Conservation (phyloP, 2,888 invertebrate species). For the Dorcus parallelipipedus region DNA sequence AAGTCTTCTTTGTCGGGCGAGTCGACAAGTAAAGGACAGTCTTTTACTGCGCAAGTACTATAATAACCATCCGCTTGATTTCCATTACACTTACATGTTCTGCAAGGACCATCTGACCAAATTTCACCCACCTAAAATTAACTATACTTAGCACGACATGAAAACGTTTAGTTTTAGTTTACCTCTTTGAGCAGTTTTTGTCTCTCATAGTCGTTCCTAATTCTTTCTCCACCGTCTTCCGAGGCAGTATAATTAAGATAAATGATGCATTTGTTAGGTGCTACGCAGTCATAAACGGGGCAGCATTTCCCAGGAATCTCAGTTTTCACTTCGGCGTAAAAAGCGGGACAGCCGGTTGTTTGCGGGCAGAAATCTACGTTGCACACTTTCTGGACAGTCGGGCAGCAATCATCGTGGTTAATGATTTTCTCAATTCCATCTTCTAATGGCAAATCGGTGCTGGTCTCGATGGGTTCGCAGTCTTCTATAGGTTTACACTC, state of each 20-base stretch:
- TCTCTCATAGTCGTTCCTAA: constrained; percentile 42
- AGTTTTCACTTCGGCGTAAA: constrained; percentile 49
- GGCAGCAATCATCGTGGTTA: constrained; percentile 71
- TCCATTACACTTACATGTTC: constrained; percentile 58
- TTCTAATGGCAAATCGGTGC: constrained; percentile 48
- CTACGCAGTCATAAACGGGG: constrained; percentile 60
- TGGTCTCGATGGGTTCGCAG: constrained; percentile 56
- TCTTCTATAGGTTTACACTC: constrained; percentile 72
- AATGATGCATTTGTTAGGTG: constrained; percentile 66
- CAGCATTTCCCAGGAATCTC: constrained; percentile 57
- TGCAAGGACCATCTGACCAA: constrained; percentile 72
- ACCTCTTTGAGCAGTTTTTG: constrained; percentile 57
- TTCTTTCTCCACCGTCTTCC: constrained; percentile 55
- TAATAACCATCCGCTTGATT: constrained; percentile 38
- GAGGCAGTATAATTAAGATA: constrained; percentile 55
- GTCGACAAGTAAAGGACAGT: constrained; percentile 51
- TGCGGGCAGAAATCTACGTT: constrained; percentile 60
- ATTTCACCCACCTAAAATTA: constrained; percentile 52
- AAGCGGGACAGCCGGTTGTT: constrained; percentile 58
- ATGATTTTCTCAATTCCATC: constrained; percentile 59
- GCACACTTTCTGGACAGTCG: constrained; percentile 59
- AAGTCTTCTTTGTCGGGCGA: constrained; percentile 54
- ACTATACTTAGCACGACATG: background rate
- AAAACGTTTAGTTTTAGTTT: background rate
- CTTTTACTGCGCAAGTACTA: constrained; percentile 51